Evolutionary conservation across 2,113 vertebrate species (phyloP).

Genomic region (Perca schrenkii): DNA sequence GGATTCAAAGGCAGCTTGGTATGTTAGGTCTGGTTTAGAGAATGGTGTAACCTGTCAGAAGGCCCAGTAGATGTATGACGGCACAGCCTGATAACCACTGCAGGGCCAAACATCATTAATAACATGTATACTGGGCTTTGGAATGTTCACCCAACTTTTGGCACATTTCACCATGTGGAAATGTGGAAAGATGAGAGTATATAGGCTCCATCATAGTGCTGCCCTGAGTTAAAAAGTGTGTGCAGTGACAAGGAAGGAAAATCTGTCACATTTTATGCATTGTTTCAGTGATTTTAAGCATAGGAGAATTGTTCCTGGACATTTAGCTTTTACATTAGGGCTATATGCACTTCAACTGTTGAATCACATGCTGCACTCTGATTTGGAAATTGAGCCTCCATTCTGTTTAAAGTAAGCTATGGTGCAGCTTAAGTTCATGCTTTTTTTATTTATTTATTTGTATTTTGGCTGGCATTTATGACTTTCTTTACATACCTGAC

Average conservation of each 20-base stretch:
- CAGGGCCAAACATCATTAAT: background rate
- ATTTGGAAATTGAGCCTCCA: background rate
- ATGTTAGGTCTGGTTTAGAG: background rate
- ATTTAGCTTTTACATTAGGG: background rate
- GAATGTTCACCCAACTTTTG: background rate
- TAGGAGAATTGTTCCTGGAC: background rate
- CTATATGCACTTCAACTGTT: background rate
- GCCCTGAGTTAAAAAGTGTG: background rate
- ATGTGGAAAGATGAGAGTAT: background rate
- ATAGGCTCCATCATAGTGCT: background rate
- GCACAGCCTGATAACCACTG: background rate
- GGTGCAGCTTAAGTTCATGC: background rate
- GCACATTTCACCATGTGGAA: constrained; percentile 6
- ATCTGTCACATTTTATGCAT: background rate
- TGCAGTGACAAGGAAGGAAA: background rate
- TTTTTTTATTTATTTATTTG: background rate
- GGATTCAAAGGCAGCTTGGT: background rate
- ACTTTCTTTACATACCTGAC: background rate
- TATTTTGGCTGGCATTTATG: background rate
- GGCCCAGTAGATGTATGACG: background rate
- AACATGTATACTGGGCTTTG: background rate
- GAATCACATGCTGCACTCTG: background rate
- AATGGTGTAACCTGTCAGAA: background rate
- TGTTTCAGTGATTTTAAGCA: background rate
- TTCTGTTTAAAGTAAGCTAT: background rate